These are phyloP conservation scores for Natator depressus DNA, from an alignment of 2,113 vertebrate genomes.

Conservation along the genomic window DNA sequence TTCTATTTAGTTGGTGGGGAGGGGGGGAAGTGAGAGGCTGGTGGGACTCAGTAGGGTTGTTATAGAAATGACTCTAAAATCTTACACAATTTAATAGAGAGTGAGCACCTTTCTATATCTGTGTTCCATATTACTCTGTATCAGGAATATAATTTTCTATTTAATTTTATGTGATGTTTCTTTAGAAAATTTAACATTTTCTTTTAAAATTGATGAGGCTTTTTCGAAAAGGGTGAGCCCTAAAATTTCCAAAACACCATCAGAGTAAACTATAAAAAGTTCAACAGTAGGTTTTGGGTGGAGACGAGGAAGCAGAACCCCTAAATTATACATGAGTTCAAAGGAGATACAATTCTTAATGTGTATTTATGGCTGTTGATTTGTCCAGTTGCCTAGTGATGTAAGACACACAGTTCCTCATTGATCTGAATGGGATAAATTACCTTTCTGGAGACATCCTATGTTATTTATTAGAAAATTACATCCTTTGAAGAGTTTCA, in stretches of 20 bases:
- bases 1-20: neutral
- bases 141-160: neutral
- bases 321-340: neutral
- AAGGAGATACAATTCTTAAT: neutral
- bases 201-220: neutral
- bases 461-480: neutral
- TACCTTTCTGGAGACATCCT: neutral
- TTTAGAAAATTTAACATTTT: neutral
- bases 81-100: neutral
- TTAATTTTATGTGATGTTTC: neutral
- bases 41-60: neutral
- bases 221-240: neutral
- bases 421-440: neutral
- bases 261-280: neutral
- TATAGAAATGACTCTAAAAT: neutral
- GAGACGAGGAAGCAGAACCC: fast-evolving
- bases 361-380: neutral
- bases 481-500: neutral
- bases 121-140: neutral
- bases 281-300: neutral
- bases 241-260: neutral
- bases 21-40: neutral
- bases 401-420: neutral
- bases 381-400: neutral
- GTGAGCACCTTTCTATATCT: constrained; percentile 10